phyloP scores from a whole-genome alignment of 2,113 vertebrate genomes.

The Anhinga rufa region DNA sequence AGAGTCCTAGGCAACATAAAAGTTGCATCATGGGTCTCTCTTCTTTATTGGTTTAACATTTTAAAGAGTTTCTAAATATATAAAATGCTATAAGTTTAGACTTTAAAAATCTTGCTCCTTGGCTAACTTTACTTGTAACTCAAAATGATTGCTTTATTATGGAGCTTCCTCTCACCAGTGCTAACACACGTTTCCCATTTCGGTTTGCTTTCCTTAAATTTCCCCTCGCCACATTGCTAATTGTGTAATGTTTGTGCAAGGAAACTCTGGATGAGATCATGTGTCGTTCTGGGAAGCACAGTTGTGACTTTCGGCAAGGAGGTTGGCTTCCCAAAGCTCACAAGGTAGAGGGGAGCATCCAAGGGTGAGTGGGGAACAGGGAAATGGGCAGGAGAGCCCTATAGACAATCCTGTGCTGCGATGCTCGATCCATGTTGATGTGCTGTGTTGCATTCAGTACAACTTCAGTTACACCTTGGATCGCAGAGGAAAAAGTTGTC shows the following conservation, averaged over 20 bases:
- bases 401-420: too few species aligned
- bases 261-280: not conserved
- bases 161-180: not conserved
- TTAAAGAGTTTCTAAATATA: not conserved
- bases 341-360: not conserved
- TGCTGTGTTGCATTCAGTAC: not conserved
- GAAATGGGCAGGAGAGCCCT: not conserved
- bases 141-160: not conserved
- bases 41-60: not conserved
- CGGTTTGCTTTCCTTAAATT: not conserved
- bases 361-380: not conserved
- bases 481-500: not conserved
- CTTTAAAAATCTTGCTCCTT: not conserved
- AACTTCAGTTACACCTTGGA: not conserved
- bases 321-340: not conserved
- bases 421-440: not conserved
- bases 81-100: not conserved
- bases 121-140: not conserved
- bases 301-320: not conserved
- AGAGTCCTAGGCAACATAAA: not conserved
- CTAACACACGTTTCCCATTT: not conserved
- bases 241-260: not conserved
- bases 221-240: not conserved
- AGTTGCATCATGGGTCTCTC: not conserved
- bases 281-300: not conserved